phyloP scores from a whole-genome alignment of 2,797 vertebrate species.

The Gadopsis marmoratus region DNA sequence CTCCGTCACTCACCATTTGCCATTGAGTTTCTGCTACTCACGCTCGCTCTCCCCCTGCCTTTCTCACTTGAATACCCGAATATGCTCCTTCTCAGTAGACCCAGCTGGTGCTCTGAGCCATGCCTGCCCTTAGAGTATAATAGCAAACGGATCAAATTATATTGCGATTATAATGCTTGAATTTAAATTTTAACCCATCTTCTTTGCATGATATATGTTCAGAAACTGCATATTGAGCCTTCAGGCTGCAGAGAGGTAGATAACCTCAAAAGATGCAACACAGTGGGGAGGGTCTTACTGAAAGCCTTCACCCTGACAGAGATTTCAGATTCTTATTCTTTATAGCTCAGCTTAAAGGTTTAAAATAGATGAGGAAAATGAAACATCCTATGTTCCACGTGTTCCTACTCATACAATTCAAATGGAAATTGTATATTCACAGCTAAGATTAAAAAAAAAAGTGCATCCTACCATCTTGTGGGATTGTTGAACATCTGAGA shows the following conservation, averaged over 20 bases:
- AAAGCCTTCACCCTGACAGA: neutral
- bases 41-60: conserved; percentile 5
- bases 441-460: neutral
- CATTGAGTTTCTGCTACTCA: neutral
- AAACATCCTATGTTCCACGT: neutral
- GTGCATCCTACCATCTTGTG: neutral
- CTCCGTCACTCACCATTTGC: neutral
- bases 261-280: neutral
- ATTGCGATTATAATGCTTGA: neutral
- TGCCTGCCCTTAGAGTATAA: neutral
- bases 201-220: conserved; percentile 4
- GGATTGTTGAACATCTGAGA: neutral
- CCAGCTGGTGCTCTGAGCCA: neutral
- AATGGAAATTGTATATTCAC: neutral
- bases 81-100: neutral
- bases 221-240: neutral
- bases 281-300: neutral
- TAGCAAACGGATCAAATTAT: neutral
- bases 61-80: conserved; percentile 13
- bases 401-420: neutral
- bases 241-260: neutral
- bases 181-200: conserved; percentile 1
- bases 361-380: neutral
- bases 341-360: neutral
- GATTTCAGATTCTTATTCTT: neutral